Percentiles rank a stretch among this genome's conserved stretches.
Evolutionary conservation across 2,113 vertebrate species (phyloP).

Genomic region (Sylvilagus bachmani): DNA sequence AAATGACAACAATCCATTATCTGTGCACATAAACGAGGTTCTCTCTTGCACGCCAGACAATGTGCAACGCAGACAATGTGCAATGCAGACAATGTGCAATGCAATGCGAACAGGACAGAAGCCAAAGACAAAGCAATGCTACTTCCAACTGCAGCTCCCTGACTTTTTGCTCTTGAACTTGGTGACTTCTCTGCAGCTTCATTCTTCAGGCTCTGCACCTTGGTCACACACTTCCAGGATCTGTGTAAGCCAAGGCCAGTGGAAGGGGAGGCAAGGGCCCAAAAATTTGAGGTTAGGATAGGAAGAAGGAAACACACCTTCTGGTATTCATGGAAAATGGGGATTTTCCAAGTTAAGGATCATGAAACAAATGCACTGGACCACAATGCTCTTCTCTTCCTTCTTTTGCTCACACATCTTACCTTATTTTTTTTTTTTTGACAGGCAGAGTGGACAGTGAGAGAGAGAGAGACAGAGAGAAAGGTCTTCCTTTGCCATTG

Average conservation of each 20-base stretch:
- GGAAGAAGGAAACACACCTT: neutral
- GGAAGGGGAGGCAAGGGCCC: neutral
- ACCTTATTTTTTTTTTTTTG: too few relatives aligned
- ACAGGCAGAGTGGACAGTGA: too few relatives aligned
- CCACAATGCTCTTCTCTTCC: fast-evolving
- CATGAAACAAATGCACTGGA: neutral
- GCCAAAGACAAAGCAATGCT: neutral
- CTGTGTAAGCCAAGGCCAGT: neutral
- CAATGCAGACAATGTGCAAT: neutral
- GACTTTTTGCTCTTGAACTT: neutral
- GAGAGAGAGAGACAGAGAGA: too few relatives aligned
- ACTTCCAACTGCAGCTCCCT: neutral
- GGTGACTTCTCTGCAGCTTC: neutral
- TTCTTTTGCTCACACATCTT: neutral
- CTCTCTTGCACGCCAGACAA: neutral
- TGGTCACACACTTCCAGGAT: neutral
- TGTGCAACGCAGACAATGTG: neutral
- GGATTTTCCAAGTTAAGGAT: neutral
- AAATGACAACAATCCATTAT: neutral
- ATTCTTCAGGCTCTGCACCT: neutral
- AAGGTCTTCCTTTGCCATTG: too few relatives aligned
- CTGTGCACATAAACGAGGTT: neutral
- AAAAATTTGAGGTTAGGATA: neutral
- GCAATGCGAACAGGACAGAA: neutral
- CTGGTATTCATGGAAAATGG: neutral